Evolutionary conservation across 2,888 invertebrate genomes (phyloP).

Genomic region (Athripsodes cinereus): DNA sequence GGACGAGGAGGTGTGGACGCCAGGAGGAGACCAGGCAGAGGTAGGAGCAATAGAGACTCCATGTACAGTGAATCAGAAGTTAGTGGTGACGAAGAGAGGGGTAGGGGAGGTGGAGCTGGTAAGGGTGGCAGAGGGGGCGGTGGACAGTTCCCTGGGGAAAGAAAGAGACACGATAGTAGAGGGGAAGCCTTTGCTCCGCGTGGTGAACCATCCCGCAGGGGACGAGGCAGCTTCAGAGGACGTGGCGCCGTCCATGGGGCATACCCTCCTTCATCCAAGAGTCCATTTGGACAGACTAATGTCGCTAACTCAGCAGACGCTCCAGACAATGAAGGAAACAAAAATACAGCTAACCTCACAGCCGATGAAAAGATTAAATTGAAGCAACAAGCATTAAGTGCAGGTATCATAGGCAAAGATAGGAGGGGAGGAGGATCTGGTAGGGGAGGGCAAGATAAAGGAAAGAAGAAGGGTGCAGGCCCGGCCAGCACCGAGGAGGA

Average conservation of each 20-base stretch:
- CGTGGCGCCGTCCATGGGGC: conserved; percentile 54
- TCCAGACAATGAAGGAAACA: conserved; percentile 30
- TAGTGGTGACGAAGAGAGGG: conserved; percentile 59
- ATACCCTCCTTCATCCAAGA: conserved; percentile 75
- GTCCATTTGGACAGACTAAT: conserved; percentile 60
- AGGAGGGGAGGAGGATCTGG: conserved; percentile 33
- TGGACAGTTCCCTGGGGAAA: conserved; percentile 1
- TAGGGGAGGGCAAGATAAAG: conserved; percentile 23
- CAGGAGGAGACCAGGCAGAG: conserved; percentile 35
- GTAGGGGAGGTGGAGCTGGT: conserved; percentile 8
- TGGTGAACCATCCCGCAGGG: conserved; percentile 84
- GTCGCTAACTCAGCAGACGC: conserved; percentile 36
- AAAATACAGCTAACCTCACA: conserved; percentile 24
- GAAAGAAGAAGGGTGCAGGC: conserved; percentile 35
- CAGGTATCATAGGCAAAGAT: conserved; percentile 57
- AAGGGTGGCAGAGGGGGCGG: conserved; percentile 4
- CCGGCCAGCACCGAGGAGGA: conserved; percentile 51
- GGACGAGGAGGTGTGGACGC: conserved; percentile 44
- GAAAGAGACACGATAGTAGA: conserved; percentile 27
- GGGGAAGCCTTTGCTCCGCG: conserved; percentile 77
- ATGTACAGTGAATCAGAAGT: conserved; percentile 68
- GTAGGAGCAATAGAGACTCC: conserved; percentile 42
- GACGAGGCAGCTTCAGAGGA: conserved; percentile 59
- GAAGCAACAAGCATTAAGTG: conserved; percentile 60
- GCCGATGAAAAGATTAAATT: conserved; percentile 61